Conservation (phyloP, 1,140 invertebrate species). For the Platorchestia sp. region DNA sequence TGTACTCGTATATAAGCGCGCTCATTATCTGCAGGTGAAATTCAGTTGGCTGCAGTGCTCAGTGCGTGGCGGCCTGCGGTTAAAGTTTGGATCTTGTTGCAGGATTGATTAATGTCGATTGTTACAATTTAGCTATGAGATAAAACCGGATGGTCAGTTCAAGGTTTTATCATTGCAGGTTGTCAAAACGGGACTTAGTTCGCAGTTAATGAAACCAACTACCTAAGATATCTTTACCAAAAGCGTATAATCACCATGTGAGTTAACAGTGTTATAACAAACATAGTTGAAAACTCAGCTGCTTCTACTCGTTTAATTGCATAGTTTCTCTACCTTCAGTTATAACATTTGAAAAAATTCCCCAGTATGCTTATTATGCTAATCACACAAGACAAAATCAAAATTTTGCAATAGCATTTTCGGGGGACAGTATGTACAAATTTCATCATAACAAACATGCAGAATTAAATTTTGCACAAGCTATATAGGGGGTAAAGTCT, state of each 20-base stretch:
- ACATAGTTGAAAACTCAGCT: no score
- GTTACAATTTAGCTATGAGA: background rate
- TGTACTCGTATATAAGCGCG: background rate
- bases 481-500: no score
- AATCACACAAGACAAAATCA: no score
- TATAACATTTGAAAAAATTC: no score
- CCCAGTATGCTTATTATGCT: no score
- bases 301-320: no score
- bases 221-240: background rate
- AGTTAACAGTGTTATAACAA: no score
- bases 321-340: no score
- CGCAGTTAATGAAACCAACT: background rate
- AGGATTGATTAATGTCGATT: background rate
- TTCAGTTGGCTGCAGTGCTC: background rate
- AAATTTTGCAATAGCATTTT: no score
- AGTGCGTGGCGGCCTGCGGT: background rate
- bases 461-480: no score
- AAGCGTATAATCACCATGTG: background rate
- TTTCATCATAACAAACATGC: no score
- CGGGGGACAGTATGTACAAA: no score
- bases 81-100: background rate
- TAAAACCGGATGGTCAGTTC: background rate
- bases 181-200: background rate
- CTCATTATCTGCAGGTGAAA: background rate
- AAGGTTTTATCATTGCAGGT: background rate